phyloP scores from a whole-genome alignment of 1,140 invertebrate genomes.

The Trachymyrmex septentrionalis region DNA sequence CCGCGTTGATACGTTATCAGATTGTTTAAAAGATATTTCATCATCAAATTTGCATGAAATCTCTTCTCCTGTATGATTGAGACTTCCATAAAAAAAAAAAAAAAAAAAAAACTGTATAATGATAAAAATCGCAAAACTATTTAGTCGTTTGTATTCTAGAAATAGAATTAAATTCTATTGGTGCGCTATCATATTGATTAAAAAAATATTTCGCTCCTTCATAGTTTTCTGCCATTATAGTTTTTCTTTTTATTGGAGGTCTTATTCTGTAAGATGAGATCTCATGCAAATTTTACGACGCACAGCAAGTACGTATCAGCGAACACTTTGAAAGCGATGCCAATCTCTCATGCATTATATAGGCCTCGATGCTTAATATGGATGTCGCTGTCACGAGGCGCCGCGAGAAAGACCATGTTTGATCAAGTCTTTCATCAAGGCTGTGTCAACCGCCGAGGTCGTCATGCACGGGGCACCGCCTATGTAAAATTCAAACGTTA shows the following conservation, averaged over 20 bases:
- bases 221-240: background rate
- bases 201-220: background rate
- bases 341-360: constrained; percentile 53
- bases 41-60: too few relatives aligned
- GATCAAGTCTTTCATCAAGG: constrained; percentile 57
- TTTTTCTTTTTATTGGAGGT: background rate
- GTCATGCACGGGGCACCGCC: constrained; percentile 57
- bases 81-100: too few relatives aligned
- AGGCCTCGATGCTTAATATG: constrained; percentile 50
- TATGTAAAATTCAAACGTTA: constrained; percentile 50
- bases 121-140: too few relatives aligned
- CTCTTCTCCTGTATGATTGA: too few relatives aligned
- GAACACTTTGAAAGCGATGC: background rate
- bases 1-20: too few relatives aligned
- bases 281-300: constrained; percentile 44
- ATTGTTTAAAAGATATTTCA: too few relatives aligned
- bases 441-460: constrained; percentile 66
- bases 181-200: background rate
- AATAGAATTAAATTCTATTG: background rate
- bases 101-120: too few relatives aligned
- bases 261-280: background rate
- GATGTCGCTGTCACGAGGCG: constrained; percentile 47
- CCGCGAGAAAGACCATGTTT: constrained; percentile 44
- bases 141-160: too few relatives aligned
- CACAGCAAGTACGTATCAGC: background rate